Evolutionary conservation across 2,113 vertebrate species (phyloP).

Genomic region (Mungos mungo): DNA sequence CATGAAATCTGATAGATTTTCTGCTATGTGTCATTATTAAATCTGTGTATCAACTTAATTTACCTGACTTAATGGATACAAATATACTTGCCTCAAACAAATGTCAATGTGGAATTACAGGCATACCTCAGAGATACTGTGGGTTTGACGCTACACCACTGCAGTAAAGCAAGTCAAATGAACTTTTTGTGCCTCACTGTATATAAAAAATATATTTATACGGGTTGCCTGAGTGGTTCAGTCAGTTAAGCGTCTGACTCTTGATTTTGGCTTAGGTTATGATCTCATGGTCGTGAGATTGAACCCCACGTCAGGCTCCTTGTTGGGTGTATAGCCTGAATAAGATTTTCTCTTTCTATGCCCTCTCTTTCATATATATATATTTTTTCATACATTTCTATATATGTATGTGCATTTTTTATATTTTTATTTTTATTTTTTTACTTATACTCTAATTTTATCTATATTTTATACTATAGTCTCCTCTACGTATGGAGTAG

Average conservation of each 20-base stretch:
- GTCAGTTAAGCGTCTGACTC: no score
- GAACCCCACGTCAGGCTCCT: no score
- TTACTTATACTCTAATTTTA: no score
- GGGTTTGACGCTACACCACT: neutral
- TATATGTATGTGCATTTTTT: no score
- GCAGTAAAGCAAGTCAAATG: neutral
- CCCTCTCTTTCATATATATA: no score
- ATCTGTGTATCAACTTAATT: slow-evolving; percentile 20
- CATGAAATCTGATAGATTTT: neutral
- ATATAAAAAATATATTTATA: neutral
- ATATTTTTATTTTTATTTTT: no score
- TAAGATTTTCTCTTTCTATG: no score
- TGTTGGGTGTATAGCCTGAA: no score
- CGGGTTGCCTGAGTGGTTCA: no score
- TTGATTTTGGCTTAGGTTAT: no score
- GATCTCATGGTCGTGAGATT: no score
- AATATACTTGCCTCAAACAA: neutral
- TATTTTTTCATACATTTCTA: no score
- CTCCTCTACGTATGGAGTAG: neutral
- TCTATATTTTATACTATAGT: neutral
- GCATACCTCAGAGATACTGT: neutral
- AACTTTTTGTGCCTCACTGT: neutral
- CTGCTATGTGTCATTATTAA: neutral
- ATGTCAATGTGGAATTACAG: neutral
- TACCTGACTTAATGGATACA: neutral